These are phyloP conservation scores for Ormyrus thymus DNA, from an alignment of 2,888 invertebrate species.

Conservation along the genomic window DNA sequence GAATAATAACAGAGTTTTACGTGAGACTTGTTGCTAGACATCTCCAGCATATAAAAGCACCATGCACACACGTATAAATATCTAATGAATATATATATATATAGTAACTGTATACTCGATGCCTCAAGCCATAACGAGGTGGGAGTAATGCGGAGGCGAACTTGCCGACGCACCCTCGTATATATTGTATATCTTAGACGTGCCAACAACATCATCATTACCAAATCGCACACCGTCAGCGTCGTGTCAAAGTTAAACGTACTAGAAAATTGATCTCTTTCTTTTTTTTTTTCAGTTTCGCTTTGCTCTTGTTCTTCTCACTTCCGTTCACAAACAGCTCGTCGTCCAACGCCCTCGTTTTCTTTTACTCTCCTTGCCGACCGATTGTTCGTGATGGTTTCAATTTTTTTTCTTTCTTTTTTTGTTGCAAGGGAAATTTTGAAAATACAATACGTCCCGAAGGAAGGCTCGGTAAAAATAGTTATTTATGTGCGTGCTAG, in stretches of 20 bases:
- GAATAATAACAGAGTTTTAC: slow-evolving; percentile 58
- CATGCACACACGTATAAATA: slow-evolving; percentile 68
- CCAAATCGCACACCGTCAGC: slow-evolving; percentile 66
- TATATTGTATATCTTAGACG: slow-evolving; percentile 59
- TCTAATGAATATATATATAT: slow-evolving; percentile 64
- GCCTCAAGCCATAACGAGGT: slow-evolving; percentile 63
- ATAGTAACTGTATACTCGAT: slow-evolving; percentile 60
- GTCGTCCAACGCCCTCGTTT: too few relatives aligned
- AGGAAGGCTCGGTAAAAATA: too few relatives aligned
- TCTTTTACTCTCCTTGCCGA: too few relatives aligned
- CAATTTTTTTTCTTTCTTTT: too few relatives aligned
- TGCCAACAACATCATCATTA: slow-evolving; percentile 71
- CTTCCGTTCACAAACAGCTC: background rate
- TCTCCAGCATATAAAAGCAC: slow-evolving; percentile 68
- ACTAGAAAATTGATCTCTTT: slow-evolving; percentile 20
- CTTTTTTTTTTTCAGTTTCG: slow-evolving; percentile 3
- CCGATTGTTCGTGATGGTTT: too few relatives aligned
- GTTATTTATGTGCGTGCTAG: background rate
- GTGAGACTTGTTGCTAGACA: slow-evolving; percentile 68
- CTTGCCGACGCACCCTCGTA: slow-evolving; percentile 4
- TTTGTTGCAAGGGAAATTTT: too few relatives aligned
- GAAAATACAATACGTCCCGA: too few relatives aligned
- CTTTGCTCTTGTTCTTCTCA: slow-evolving; percentile 1
- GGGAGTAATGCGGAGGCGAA: slow-evolving; percentile 7
- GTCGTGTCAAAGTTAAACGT: slow-evolving; percentile 58